These are phyloP conservation scores for Ambastaia sidthimunki DNA, from an alignment of 2,797 vertebrate species.

Conservation along the genomic window DNA sequence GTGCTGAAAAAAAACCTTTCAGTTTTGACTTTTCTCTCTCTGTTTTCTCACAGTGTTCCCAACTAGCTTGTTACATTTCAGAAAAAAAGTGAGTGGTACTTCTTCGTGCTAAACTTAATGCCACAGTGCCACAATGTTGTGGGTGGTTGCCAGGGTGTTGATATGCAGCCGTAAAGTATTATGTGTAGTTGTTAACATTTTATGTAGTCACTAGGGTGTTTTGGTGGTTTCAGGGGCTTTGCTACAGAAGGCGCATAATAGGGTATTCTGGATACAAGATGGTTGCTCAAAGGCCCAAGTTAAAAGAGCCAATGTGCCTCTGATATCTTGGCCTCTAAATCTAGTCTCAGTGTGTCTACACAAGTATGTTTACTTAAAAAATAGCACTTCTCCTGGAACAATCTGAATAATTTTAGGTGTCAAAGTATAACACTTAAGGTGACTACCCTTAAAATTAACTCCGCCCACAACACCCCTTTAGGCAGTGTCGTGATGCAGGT, in stretches of 20 bases:
- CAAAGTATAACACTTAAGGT: neutral
- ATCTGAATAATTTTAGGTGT: neutral
- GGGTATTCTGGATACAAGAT: no score
- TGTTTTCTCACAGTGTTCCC: neutral
- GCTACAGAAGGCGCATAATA: no score
- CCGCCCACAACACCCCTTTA: neutral
- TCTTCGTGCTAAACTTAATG: no score
- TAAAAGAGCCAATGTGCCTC: no score
- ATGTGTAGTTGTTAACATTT: neutral
- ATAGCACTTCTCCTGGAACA: no score
- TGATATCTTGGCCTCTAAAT: no score
- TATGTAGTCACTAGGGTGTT: neutral
- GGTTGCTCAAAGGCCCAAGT: no score
- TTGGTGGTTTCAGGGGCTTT: neutral
- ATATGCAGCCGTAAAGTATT: neutral
- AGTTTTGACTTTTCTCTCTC: neutral
- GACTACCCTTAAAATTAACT: neutral
- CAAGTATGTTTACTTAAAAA: no score
- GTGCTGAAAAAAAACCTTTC: no score
- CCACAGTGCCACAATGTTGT: no score
- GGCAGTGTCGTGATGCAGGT: constrained; percentile 34
- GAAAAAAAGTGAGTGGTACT: no score
- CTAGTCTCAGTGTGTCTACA: no score
- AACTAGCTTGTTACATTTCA: neutral
- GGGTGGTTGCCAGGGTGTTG: neutral